A percentile compares a stretch with the other conserved stretches of the same genome.
Evolutionary conservation across 2,797 vertebrate genomes (phyloP).

Genomic region (Silurus lanzhouensis): DNA sequence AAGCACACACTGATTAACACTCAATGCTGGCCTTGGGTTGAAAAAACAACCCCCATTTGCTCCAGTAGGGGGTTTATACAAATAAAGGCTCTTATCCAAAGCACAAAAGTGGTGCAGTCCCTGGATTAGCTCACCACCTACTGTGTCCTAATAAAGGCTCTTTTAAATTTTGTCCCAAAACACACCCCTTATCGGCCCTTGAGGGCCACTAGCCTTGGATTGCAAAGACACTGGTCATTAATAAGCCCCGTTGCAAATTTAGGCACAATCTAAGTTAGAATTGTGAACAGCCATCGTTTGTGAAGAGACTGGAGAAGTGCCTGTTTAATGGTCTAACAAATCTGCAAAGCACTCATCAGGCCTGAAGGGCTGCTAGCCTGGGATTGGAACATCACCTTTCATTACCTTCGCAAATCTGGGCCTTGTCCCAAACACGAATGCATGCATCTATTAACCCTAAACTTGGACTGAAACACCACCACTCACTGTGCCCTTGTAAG

Average conservation of each 20-base stretch:
- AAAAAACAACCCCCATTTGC: conserved; percentile 27
- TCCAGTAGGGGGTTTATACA: conserved; percentile 41
- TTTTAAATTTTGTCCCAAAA: conserved; percentile 19
- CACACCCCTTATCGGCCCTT: background rate
- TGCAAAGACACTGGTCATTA: background rate
- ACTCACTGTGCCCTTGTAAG: conserved; percentile 6
- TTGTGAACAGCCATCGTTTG: background rate
- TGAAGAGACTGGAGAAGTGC: background rate
- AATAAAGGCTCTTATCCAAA: conserved; percentile 40
- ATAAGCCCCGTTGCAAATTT: background rate
- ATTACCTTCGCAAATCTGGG: conserved; percentile 26
- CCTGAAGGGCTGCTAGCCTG: background rate
- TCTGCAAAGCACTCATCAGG: conserved; percentile 2
- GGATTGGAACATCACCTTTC: conserved; percentile 29
- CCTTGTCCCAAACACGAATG: conserved; percentile 27
- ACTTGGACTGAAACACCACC: conserved; percentile 18
- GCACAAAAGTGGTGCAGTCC: conserved; percentile 21
- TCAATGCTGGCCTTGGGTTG: conserved; percentile 36
- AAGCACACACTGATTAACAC: conserved; percentile 32
- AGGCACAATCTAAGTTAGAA: background rate
- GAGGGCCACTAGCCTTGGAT: background rate
- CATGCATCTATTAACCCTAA: conserved; percentile 26
- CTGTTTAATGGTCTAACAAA: conserved; percentile 22
- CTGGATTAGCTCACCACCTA: background rate
- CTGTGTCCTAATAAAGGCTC: conserved; percentile 7